These are phyloP conservation scores for Ramphastos sulfuratus DNA, from an alignment of 2,113 vertebrate species.

Conservation along the genomic window DNA sequence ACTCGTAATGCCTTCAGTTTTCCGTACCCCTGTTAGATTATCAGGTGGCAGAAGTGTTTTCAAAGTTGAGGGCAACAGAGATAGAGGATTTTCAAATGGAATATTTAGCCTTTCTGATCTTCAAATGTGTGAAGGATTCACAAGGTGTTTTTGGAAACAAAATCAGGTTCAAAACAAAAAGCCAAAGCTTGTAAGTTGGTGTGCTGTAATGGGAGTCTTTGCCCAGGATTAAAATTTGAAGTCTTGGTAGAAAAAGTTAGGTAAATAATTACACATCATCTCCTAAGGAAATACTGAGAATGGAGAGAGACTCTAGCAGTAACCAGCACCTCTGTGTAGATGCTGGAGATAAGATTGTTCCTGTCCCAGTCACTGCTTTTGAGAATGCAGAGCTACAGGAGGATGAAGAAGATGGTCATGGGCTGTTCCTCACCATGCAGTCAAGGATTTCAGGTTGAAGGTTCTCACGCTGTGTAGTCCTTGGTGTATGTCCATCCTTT, in stretches of 20 bases:
- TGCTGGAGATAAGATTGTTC: not conserved
- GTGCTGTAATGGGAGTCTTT: not conserved
- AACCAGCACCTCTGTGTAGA: not conserved
- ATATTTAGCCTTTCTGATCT: not conserved
- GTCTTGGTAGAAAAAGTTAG: not conserved
- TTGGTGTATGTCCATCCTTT: not conserved
- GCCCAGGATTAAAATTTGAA: not conserved
- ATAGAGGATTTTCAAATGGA: not conserved
- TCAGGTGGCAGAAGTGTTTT: not conserved
- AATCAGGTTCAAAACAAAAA: not conserved
- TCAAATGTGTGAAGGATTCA: not conserved
- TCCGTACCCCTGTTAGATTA: not conserved
- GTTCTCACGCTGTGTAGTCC: not conserved
- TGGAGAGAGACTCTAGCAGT: not conserved
- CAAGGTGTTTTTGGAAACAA: not conserved
- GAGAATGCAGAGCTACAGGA: not conserved
- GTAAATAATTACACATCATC: not conserved
- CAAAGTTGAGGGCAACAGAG: not conserved
- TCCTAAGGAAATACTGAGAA: not conserved
- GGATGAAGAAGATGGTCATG: no score
- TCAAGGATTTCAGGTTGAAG: not conserved
- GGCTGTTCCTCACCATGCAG: rapidly evolving
- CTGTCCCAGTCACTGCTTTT: not conserved
- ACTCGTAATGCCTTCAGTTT: not conserved
- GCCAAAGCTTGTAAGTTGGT: not conserved